These are phyloP conservation scores for Bucorvus abyssinicus DNA, from an alignment of 2,797 vertebrate species.

Conservation along the genomic window DNA sequence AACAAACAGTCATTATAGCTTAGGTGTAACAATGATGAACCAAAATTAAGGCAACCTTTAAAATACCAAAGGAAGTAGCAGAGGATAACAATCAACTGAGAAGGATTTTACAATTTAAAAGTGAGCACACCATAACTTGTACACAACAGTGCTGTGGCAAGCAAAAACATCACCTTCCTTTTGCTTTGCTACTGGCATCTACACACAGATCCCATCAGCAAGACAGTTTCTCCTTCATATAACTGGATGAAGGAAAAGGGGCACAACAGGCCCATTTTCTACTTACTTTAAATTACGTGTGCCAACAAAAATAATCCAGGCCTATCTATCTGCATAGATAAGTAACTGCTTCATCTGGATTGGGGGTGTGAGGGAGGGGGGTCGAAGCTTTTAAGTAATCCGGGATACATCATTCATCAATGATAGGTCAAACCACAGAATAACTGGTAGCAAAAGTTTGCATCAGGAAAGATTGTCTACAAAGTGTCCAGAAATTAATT, in stretches of 20 bases:
- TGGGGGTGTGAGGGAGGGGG: not conserved
- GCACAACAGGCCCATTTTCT: not conserved
- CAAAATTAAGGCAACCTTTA: not conserved
- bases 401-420: not conserved
- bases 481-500: not conserved
- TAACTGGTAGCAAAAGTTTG: not conserved
- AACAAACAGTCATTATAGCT: not conserved
- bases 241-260: not conserved
- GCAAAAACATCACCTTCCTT: not conserved
- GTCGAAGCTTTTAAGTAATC: not conserved
- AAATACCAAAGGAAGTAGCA: not conserved
- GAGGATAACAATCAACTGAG: not conserved
- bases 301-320: not conserved
- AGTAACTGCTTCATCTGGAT: not conserved
- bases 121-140: not conserved
- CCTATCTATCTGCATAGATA: not conserved
- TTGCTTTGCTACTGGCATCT: not conserved
- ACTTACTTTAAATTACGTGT: not conserved
- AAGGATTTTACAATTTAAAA: not conserved
- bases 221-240: not conserved
- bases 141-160: not conserved
- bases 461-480: not conserved
- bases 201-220: not conserved
- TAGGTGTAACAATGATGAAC: not conserved
- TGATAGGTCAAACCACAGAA: not conserved